Base-by-base conservation (phyloP, 2,888 invertebrate species). In the Aethes cnicana region DNA sequence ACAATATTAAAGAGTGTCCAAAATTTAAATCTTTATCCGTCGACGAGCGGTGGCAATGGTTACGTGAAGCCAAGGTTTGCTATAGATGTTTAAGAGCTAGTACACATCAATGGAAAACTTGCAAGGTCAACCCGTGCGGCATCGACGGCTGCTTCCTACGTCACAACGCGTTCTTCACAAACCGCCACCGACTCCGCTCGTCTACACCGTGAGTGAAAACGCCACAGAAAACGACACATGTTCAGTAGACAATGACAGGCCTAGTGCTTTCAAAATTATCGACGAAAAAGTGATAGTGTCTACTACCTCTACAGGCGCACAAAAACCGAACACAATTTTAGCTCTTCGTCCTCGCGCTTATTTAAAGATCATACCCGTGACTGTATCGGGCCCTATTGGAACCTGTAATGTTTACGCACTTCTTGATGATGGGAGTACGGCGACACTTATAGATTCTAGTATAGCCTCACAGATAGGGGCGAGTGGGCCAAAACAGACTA, bases 21-120 rank as follows among this genome's bases (percentile, higher is more conserved):
- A 20, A 30, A n/a, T 43, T 43, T 18, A 30, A 42, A 28, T 30
- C 30, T n/a, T 20, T 42, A 6, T 30, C 30, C 9, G 28, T 28
- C 11, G 42, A 42, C 11, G 42, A 42, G 3, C 16, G 42, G 11
- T 42, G 42, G 42, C 42, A 28, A n/a, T 42, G 39, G 39, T 9
- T 41, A 9, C 39, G 39, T n/a, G n/a, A n/a, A n/a, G n/a, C n/a
- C n/a, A n/a, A n/a, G n/a, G n/a, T n/a, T n/a, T n/a, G n/a, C n/a
- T 26, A 25, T 16, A 23, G 39, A 14, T 41, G 39, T 23, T 16
- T 41, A 16, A 41, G 17, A 16, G 39, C 16, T 41, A 41, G 16
- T 14, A 11, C 25, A 16, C 39, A 32, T 16, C 12, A 32, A 16
- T 32, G 32, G 32, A 32, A 32, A 1, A 14, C 32, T 6, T 32